Evolutionary conservation across 2,113 vertebrate species (phyloP), one percentile per base, ranked within the genome.

Genomic region (Etia nguti): DNA sequence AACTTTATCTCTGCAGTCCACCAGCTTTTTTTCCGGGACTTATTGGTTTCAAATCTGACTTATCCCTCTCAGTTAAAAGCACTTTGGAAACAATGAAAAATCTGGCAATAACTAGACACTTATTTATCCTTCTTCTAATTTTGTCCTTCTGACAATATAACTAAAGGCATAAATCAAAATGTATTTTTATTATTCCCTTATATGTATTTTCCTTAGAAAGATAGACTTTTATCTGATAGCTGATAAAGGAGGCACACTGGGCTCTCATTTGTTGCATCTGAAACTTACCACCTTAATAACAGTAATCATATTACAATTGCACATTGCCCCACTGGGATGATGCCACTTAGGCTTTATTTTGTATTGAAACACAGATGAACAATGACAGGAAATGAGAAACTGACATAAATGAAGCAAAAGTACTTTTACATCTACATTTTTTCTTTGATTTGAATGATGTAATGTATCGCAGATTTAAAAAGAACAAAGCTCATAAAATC

Each of bases 221-320:
- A 82, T 34, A 59, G 79, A 81, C 22, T 57, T 79, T 57, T 36
- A 68, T 84, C 59, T 75, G 26, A 56, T 41, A n/a, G 80, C 79
- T 46, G 4, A 18, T 31, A 81, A 22, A 80, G 59, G 73, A 68
- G 55, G 43, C 43, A n/a, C 20, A 6, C 31, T 60, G 13, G 46
- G 15, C 38, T 85, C 79, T 31, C 20, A 82, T 90, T 90, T 89
- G 57, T 52, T 56, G 79, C 46, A 80, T 87, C 80, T 83, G 38
- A 81, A 88, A 77, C 46, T 52, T 88, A 48, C 87, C 75, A 89
- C 85, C 85, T 92, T 83, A 92, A 91, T 93, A 86, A 80, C 65
- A 79, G 43, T 85, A 86, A 93, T 93, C 29, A 5, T 65, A 86
- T 92, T 89, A 83, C 59, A 88, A 62, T 13, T 56, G 56, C 56